Percentiles rank a stretch among this genome's conserved stretches.
Conservation (phyloP, 2,888 invertebrate species). For the Drosophila ezoana region DNA sequence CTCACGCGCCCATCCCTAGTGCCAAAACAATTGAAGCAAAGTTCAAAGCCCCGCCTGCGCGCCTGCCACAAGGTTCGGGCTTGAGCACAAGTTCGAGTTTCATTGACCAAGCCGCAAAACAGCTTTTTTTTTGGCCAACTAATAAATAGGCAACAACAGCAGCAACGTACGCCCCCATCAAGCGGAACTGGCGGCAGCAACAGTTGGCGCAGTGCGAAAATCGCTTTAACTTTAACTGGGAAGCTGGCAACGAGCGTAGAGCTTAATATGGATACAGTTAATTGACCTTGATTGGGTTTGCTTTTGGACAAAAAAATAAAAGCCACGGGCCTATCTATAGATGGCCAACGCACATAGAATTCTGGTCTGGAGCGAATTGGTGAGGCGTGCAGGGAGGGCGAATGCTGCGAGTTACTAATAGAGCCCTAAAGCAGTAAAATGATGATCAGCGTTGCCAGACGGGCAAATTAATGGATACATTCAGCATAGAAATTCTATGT, state of each 20-base stretch:
- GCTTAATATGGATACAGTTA: constrained; percentile 82
- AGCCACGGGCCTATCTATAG: constrained; percentile 25
- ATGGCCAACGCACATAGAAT: constrained; percentile 4
- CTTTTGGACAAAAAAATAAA: constrained; percentile 52
- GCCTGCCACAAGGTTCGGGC: constrained; percentile 38
- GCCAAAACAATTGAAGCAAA: constrained; percentile 33
- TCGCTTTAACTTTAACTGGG: constrained; percentile 42
- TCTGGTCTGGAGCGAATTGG: neutral
- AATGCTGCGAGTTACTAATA: neutral
- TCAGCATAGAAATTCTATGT: neutral
- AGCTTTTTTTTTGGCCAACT: constrained; percentile 60
- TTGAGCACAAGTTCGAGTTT: constrained; percentile 56
- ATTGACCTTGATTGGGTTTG: constrained; percentile 83
- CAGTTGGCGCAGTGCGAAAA: constrained; percentile 62
- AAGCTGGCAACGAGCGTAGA: constrained; percentile 33
- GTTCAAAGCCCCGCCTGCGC: constrained; percentile 70
- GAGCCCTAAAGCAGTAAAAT: neutral
- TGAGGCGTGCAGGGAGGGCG: neutral
- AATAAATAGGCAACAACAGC: constrained; percentile 45
- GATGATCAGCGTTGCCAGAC: neutral
- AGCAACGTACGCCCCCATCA: constrained; percentile 59
- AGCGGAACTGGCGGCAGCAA: constrained; percentile 63
- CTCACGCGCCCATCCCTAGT: constrained; percentile 51
- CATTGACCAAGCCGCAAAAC: constrained; percentile 67
- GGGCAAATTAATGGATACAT: neutral